These are phyloP conservation scores for Takifugu flavidus DNA, from an alignment of 2,113 vertebrate genomes.

Conservation along the genomic window DNA sequence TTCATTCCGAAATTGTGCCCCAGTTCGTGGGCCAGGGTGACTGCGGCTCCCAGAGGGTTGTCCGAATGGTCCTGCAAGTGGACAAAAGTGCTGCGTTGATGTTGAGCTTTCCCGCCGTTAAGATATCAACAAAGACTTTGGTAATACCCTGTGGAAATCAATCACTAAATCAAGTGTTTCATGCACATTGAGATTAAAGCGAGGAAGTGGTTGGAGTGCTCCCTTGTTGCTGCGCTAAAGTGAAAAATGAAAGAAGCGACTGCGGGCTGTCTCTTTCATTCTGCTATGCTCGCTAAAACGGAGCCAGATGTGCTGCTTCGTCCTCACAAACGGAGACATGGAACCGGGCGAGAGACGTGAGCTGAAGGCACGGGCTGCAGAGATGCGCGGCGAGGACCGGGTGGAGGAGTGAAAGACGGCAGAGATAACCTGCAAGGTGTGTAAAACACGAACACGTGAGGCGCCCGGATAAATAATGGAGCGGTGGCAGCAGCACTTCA, in stretches of 20 bases:
- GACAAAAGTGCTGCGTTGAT: not conserved
- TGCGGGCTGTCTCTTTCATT: slow-evolving; percentile 29
- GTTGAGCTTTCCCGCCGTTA: not conserved
- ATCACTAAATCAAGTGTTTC: no score
- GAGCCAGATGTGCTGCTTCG: slow-evolving; percentile 39
- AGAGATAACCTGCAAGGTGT: slow-evolving; percentile 37
- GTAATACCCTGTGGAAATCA: no score
- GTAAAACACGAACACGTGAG: slow-evolving; percentile 41
- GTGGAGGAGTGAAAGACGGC: slow-evolving; percentile 2
- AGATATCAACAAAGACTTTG: no score
- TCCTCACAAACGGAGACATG: slow-evolving; percentile 14
- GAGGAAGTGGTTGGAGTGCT: slow-evolving; percentile 38
- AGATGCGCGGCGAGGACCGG: slow-evolving; percentile 3
- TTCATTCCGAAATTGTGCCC: slow-evolving; percentile 99
- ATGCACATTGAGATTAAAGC: slow-evolving; percentile 47
- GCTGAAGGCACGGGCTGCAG: not conserved
- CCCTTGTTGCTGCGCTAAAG: slow-evolving; percentile 20
- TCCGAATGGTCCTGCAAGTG: slow-evolving; percentile 89
- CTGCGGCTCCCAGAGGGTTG: slow-evolving; percentile 92
- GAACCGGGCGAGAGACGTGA: not conserved
- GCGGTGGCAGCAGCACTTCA: slow-evolving; percentile 4
- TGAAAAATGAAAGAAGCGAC: slow-evolving; percentile 30
- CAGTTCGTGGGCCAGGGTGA: slow-evolving; percentile 94
- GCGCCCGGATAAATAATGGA: slow-evolving; percentile 45
- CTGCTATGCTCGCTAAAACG: slow-evolving; percentile 22